These are phyloP conservation scores for Eulemur mongoz DNA, from an alignment of 2,797 vertebrate genomes.

Conservation along the genomic window DNA sequence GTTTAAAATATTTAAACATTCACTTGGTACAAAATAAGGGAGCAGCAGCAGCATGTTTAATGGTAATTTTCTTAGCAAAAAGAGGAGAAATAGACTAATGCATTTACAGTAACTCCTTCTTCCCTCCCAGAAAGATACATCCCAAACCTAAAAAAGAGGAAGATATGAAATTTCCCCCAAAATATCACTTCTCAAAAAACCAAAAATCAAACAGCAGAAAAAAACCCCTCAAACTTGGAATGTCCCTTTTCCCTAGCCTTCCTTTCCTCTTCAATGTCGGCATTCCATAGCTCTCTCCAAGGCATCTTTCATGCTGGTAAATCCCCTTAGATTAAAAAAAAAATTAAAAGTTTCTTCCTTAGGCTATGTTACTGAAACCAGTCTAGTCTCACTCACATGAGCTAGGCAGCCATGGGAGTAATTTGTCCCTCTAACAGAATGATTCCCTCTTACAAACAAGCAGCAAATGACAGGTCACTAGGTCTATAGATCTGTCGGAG, in stretches of 20 bases:
- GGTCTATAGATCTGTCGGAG: not conserved
- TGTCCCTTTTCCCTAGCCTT: not conserved
- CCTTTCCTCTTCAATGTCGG: not conserved
- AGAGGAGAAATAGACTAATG: not conserved
- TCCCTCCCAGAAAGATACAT: not conserved
- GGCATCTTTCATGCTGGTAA: conserved; percentile 13
- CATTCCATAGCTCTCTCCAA: not conserved
- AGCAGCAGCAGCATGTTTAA: not conserved
- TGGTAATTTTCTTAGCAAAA: conserved; percentile 23
- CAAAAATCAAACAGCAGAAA: not conserved
- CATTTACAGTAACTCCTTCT: conserved; percentile 23
- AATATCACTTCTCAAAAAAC: conserved; percentile 45
- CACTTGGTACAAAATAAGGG: conserved; percentile 57
- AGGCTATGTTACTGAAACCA: not conserved
- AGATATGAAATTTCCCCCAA: not conserved
- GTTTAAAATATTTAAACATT: conserved; percentile 74
- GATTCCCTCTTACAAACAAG: not conserved
- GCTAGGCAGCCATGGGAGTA: fast-evolving
- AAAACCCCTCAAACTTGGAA: not conserved
- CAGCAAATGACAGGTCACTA: not conserved
- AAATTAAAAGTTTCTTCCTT: not conserved
- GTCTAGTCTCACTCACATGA: not conserved
- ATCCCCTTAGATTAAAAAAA: not conserved
- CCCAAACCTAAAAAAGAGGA: conserved; percentile 47
- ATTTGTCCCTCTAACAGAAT: not conserved